Base-by-base conservation (phyloP, 2,797 vertebrate genomes). In the Labeo calbasu region DNA sequence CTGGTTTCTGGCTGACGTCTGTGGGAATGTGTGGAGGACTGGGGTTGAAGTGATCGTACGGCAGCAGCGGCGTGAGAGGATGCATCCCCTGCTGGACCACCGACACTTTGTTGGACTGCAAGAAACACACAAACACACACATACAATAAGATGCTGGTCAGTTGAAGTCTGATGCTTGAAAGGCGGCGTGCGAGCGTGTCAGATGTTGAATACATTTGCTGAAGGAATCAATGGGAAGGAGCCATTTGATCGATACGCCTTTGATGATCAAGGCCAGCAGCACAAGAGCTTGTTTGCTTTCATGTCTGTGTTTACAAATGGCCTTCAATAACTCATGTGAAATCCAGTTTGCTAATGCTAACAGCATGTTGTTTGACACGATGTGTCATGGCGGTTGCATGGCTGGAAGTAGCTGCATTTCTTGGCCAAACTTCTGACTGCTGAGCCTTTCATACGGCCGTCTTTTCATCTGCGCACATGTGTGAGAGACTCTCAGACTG, bases 1-100 rank as follows among this genome's bases (percentile, higher is more conserved):
- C 98, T 97, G 97, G 94, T 86, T 99, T 99, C 94, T 99, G 98
- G 94, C 94, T 97, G 95, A 98, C 96, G 93, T 99, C 98, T 8
- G 96, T 95, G 3, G 97, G 96, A 90, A 97, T 91, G 92, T 98
- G 97, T 40, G 97, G 95, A 0, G 97, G 94, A 89, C 95, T 93
- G 3, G 96, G 94, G 94, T 94, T 97, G 96, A 99, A 99, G 93
- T 98, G 97, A 89, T 99, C 98, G 13, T 97, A 98, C 1, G 97
- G 96, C 91, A 98, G 95, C 90, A 99, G 97, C 12, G 97, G 96
- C 50, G 98, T 95, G 86, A 99, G 95, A 0, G 97, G 96, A 86
- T 98, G 97, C 91, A 99, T 96, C 51, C 97, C 96, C 17, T 97
- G 96, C 92, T 99, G 98, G 77, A 97, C 97, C n/a, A 98, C 96